Conservation (phyloP, 2,797 vertebrate genomes). For the Columba guinea region DNA sequence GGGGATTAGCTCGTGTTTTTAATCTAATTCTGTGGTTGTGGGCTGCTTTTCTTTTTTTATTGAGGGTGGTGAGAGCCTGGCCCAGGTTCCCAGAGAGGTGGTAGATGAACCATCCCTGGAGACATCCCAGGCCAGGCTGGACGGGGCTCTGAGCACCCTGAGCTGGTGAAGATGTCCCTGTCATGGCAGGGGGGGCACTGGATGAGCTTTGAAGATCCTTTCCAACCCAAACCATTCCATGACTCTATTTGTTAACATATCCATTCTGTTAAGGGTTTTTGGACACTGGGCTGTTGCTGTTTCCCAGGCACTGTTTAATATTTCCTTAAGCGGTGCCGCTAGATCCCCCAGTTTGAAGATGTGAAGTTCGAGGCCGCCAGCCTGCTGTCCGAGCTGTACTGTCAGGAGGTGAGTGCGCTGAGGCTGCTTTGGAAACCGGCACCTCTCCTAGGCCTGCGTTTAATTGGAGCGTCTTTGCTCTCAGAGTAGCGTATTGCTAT, state of each 20-base stretch:
- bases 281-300: fast-evolving
- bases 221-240: no score
- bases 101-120: no score
- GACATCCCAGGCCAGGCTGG: no score
- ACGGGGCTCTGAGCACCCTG: no score
- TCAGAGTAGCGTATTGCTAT: fast-evolving
- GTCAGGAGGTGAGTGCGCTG: slow-evolving; percentile 89
- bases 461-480: fast-evolving
- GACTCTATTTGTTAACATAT: no score
- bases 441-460: no score
- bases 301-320: fast-evolving
- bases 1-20: fast-evolving
- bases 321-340: slow-evolving; percentile 72
- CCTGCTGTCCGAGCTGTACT: slow-evolving; percentile 95
- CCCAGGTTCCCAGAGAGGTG: no score
- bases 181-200: no score
- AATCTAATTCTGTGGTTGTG: fast-evolving
- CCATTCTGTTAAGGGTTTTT: fast-evolving
- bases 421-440: background rate
- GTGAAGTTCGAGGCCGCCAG: slow-evolving; percentile 99
- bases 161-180: no score
- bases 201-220: no score
- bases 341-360: slow-evolving; percentile 97
- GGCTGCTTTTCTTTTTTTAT: background rate
- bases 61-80: no score